Base-by-base conservation (phyloP, 2,797 vertebrate genomes). In the Melanotaenia maccullochi region DNA sequence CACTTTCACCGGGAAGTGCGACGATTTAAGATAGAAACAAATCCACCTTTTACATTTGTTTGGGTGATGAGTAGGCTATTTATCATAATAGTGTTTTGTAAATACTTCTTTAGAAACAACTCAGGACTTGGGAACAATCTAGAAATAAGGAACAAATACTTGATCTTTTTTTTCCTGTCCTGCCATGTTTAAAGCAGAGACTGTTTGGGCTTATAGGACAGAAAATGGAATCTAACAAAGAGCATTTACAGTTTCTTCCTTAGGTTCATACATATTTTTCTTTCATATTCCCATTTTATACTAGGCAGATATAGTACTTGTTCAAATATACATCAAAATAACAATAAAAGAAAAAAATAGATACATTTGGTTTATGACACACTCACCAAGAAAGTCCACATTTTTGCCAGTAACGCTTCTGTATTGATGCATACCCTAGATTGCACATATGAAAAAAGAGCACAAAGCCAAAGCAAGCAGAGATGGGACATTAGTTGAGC, bases 1-100 rank as follows among this genome's bases (percentile, higher is more conserved):
- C 92, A 92, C 61, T 1, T 55, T 64, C 7, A 38, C 35, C 56
- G 13, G 62, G 75, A 77, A 85, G 13, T n/a, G 1, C 49, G 24
- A 44, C 6, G 40, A 1, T 9, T n/a, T 56, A 14, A 58, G 32
- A 16, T 12, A 54, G 7, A 65, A 3, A 25, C 13, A 40, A 2
- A 44, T 11, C 8, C 32, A 36, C 65, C 61, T 9, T 8, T 8
- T 4, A 22, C n/a, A 11, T 22, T 6, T 20, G 6, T 47, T 47
- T 52, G 52, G 6, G 24, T 54, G 13, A 54, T 24, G 9, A 8
- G 18, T 44, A 42, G 40, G 12, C 16, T 47, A 22, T 22, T 22
- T 22, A 3, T 51, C 8, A 11, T 24, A 9, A 18, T 1, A 25
- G 9, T 49, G 20, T 24, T 51, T 52, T 47, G 2, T 47, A n/a